Evolutionary conservation across 2,797 vertebrate genomes (phyloP), one percentile per base, ranked within the genome.

Genomic region (Tachyglossus aculeatus): DNA sequence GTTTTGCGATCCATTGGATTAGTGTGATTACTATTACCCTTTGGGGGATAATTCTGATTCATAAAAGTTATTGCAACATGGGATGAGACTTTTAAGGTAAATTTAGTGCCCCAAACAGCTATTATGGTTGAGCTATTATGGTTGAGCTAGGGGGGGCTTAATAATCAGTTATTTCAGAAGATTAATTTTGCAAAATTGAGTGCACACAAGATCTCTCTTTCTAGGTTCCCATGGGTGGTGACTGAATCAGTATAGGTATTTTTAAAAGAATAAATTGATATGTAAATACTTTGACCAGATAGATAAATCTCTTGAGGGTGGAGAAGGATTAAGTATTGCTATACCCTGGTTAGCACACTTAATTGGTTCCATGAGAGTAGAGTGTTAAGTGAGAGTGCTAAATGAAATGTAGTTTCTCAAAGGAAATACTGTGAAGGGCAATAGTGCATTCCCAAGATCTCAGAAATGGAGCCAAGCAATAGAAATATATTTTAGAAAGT

Each of bases 321-420:
- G 31, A 69, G 44, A 27, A 67, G 11, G 66, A 66, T 84, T 77
- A 81, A 78, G 16, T 65, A 40, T 13, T 51, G n/a, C n/a, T n/a
- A n/a, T n/a, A n/a, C n/a, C n/a, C n/a, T n/a, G n/a, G n/a, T n/a
- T n/a, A n/a, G n/a, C n/a, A n/a, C n/a, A n/a, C n/a, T n/a, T n/a
- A n/a, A n/a, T n/a, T n/a, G n/a, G n/a, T n/a, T n/a, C n/a, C n/a
- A n/a, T n/a, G n/a, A n/a, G n/a, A n/a, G n/a, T n/a, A n/a, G n/a
- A n/a, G n/a, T n/a, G n/a, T n/a, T n/a, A n/a, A n/a, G n/a, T n/a
- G n/a, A n/a, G n/a, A n/a, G n/a, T n/a, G n/a, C n/a, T n/a, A n/a
- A n/a, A n/a, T n/a, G n/a, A n/a, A n/a, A n/a, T n/a, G n/a, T n/a
- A n/a, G n/a, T n/a, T n/a, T n/a, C n/a, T n/a, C n/a, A n/a, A n/a